Conservation (phyloP, 2,888 invertebrate genomes). For the Exephanes ischioxanthus region DNA sequence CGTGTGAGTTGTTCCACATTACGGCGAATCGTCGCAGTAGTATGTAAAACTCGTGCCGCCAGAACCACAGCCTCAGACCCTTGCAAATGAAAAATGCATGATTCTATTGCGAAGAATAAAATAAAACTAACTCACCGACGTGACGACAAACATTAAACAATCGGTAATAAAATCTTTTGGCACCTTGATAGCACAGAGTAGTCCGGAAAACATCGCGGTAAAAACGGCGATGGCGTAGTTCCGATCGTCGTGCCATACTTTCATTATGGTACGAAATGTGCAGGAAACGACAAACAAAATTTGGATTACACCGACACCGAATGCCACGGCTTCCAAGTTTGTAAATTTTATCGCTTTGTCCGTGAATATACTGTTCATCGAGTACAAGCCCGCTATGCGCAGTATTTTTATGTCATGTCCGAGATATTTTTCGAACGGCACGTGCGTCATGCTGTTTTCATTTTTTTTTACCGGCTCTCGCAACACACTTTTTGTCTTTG, state of each 20-base stretch:
- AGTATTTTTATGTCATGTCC: slow-evolving; percentile 50
- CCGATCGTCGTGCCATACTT: slow-evolving; percentile 51
- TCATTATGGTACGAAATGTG: slow-evolving; percentile 53
- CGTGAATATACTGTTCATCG: slow-evolving; percentile 57
- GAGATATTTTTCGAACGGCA: slow-evolving; percentile 47
- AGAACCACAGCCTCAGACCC: slow-evolving; percentile 61
- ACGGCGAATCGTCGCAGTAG: slow-evolving; percentile 45
- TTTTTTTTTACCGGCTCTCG: background rate
- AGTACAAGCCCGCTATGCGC: slow-evolving; percentile 55
- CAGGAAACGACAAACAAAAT: slow-evolving; percentile 61
- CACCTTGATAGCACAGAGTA: slow-evolving; percentile 64
- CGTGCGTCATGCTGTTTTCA: background rate
- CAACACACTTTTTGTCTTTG: background rate
- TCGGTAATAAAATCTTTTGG: background rate
- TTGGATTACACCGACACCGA: slow-evolving; percentile 52
- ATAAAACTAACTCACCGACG: background rate
- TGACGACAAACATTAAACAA: background rate
- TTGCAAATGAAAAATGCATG: slow-evolving; percentile 17
- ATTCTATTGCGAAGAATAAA: background rate
- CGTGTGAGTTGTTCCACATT: slow-evolving; percentile 56
- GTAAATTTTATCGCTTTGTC: slow-evolving; percentile 17
- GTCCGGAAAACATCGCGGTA: slow-evolving; percentile 64
- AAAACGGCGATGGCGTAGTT: slow-evolving; percentile 63
- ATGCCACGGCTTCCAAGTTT: slow-evolving; percentile 52
- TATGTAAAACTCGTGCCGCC: slow-evolving; percentile 59